phyloP scores from a whole-genome alignment of 2,797 vertebrate genomes.

The Propithecus deckenii region DNA sequence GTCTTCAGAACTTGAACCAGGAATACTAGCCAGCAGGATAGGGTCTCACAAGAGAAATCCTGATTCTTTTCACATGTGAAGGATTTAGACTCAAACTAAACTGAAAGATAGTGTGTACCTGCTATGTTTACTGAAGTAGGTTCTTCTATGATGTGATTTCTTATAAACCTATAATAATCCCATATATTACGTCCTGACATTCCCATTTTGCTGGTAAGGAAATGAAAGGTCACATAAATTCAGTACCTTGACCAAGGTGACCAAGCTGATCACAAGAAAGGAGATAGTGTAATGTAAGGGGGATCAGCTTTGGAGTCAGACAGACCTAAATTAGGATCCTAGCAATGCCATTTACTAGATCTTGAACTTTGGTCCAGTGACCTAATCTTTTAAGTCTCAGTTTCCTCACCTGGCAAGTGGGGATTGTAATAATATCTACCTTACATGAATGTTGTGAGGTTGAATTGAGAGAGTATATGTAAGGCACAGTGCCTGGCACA shows the following conservation, averaged over 20 bases:
- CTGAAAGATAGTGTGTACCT: neutral
- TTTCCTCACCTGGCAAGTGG: neutral
- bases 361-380: neutral
- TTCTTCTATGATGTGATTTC: neutral
- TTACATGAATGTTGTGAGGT: neutral
- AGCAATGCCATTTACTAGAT: neutral
- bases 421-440: neutral
- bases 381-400: neutral
- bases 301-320: neutral
- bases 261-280: neutral
- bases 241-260: conserved; percentile 1
- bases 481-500: neutral
- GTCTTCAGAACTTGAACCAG: conserved; percentile 7
- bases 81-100: conserved; percentile 14
- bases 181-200: neutral
- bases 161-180: neutral
- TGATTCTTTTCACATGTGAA: neutral
- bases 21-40: neutral
- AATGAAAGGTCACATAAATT: neutral
- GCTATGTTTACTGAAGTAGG: neutral
- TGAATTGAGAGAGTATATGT: neutral
- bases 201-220: neutral
- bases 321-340: neutral
- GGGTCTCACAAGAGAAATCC: neutral
- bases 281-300: neutral